phyloP scores from a whole-genome alignment of 2,113 vertebrate genomes.

The Bucco capensis region DNA sequence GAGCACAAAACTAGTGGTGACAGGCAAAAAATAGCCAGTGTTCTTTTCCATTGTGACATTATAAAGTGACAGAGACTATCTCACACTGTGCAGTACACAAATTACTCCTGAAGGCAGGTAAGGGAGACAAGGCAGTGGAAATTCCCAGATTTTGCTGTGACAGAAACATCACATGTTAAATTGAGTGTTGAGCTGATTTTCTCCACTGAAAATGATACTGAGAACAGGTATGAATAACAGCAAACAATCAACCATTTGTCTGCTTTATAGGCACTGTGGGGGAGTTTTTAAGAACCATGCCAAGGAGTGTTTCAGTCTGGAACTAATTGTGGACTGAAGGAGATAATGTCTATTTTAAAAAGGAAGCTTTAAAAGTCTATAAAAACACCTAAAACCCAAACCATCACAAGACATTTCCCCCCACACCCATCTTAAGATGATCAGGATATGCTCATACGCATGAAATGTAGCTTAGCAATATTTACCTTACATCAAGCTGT shows the following conservation, averaged over 20 bases:
- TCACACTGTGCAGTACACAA: background rate
- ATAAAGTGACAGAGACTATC: background rate
- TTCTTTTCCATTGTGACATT: background rate
- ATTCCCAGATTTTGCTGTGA: background rate
- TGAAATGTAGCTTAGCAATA: background rate
- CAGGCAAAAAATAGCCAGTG: background rate
- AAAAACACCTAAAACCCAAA: background rate
- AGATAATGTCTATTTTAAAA: background rate
- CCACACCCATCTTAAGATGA: background rate
- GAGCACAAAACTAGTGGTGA: background rate
- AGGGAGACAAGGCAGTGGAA: background rate
- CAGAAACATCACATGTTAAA: background rate
- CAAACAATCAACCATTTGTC: background rate
- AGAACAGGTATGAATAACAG: background rate
- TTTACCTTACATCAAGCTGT: background rate
- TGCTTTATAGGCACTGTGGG: background rate
- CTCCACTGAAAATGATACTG: background rate
- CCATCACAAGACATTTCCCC: background rate
- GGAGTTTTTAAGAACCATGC: background rate
- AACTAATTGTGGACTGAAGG: background rate
- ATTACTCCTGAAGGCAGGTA: background rate
- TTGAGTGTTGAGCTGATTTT: background rate
- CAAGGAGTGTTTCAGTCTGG: background rate
- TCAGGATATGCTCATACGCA: background rate
- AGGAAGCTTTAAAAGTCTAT: background rate